Conservation (phyloP, 2,888 invertebrate genomes). For the Agapostemon virescens region DNA sequence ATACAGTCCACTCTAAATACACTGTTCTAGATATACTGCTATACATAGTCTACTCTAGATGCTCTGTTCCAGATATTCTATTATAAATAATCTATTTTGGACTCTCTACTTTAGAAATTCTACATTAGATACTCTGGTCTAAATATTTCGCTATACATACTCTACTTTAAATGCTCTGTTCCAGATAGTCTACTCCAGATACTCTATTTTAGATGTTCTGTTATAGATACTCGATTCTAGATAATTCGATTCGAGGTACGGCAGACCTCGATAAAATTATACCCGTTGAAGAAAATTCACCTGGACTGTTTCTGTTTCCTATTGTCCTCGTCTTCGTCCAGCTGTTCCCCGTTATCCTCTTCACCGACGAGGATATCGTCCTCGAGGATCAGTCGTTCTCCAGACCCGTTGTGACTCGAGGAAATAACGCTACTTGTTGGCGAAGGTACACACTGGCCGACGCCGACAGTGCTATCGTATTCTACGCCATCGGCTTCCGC, state of each 20-base stretch:
- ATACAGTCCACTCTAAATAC: too few relatives aligned
- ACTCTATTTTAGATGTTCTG: neutral
- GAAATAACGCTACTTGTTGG: constrained; percentile 76
- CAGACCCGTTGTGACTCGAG: constrained; percentile 79
- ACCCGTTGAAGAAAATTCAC: constrained; percentile 31
- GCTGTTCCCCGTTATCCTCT: constrained; percentile 73
- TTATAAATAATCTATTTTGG: too few relatives aligned
- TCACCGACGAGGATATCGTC: constrained; percentile 82
- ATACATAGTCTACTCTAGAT: too few relatives aligned
- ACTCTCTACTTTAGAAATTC: too few relatives aligned
- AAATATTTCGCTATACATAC: too few relatives aligned
- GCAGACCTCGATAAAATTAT: neutral
- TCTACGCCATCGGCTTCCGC: constrained; percentile 84
- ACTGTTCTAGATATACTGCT: too few relatives aligned
- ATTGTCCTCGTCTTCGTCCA: constrained; percentile 73
- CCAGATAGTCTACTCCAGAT: neutral
- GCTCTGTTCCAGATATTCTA: too few relatives aligned
- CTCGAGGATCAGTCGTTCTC: constrained; percentile 80
- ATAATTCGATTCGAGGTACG: too few relatives aligned
- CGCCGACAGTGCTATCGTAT: constrained; percentile 74
- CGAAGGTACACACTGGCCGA: constrained; percentile 81
- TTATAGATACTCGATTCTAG: neutral
- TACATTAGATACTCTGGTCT: too few relatives aligned
- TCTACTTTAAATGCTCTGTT: neutral
- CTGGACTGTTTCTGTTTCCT: constrained; percentile 60